Base-by-base conservation (phyloP, 2,797 vertebrate species). In the Schizopygopsis pylzovi region DNA sequence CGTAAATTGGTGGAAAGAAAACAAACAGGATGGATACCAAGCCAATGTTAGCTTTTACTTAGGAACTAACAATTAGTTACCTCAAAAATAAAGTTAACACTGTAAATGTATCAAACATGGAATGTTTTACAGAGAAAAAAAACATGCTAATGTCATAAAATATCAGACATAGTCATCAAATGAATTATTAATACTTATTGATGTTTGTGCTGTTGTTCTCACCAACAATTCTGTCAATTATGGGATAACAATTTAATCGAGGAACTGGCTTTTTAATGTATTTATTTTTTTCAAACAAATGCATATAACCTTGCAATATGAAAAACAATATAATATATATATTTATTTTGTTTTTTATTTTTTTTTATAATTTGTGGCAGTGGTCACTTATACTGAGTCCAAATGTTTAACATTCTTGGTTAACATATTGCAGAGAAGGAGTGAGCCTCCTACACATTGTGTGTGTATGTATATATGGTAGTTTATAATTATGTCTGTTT, bases 401-500 rank as follows among this genome's bases (percentile, higher is more conserved):
- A 67, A 37, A 43, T 71, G 22, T 3, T 25, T 71, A n/a, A 71
- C 70, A 11, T 25, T 8, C 3, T 15, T 45, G 0, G 41, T 43
- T 45, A 45, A 72, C n/a, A 73, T 28, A 49, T 4, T 2, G 7
- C 25, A 73, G 45, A 47, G 13, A 18, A 47, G n/a, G 4, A 28
- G 18, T 33, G 28, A 33, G 28, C 45, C n/a, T 75, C 15, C 15
- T 10, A 18, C 70, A 16, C 47, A 47, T 28, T 73, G 6, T 13
- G 2, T 49, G 16, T 59, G 5, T 49, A 9, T 59, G 28, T 9
- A 77, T 83, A 81, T 87, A n/a, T 77, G 49, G 43, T 65, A 72
- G 22, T 76, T 7, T 2, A 67, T 54, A 85, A 39, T 47, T 85
- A 41, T 47, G 25, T 39, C 72, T 80, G 77, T 81, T 67, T 75